A percentile compares a stretch with the other conserved stretches of the same genome.
These are phyloP conservation scores for Panagrolaimus sp. DNA, from an alignment of 1,140 invertebrate species.

Conservation along the genomic window DNA sequence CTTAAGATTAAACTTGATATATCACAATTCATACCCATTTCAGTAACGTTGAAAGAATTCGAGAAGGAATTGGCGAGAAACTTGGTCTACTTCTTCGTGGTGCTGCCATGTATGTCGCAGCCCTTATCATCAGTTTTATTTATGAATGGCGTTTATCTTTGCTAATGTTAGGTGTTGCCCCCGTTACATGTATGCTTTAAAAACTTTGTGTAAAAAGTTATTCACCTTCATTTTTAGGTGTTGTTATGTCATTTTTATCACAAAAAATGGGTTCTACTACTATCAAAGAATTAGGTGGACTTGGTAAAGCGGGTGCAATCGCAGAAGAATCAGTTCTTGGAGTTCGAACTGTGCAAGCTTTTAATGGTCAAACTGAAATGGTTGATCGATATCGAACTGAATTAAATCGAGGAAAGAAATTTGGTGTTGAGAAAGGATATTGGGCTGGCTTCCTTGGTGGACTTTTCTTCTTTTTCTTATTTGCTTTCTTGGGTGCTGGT, in stretches of 20 bases:
- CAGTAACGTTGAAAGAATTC: slow-evolving; percentile 77
- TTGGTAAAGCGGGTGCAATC: slow-evolving; percentile 32
- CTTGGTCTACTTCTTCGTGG: slow-evolving; percentile 70
- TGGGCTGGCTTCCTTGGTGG: slow-evolving; percentile 40
- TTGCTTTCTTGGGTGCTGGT: slow-evolving; percentile 26
- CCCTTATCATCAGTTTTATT: slow-evolving; percentile 28
- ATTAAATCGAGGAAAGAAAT: slow-evolving; percentile 25
- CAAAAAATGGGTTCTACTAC: slow-evolving; percentile 28
- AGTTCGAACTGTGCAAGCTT: slow-evolving; percentile 73
- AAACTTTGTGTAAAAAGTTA: slow-evolving; percentile 30
- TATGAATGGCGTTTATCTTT: slow-evolving; percentile 40
- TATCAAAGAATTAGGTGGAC: slow-evolving; percentile 22
- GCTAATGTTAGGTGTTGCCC: slow-evolving; percentile 34
- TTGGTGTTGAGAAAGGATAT: slow-evolving; percentile 31
- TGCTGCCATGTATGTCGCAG: slow-evolving; percentile 20
- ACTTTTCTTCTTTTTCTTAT: slow-evolving; percentile 40
- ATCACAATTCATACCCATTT: slow-evolving; percentile 9
- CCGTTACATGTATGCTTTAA: slow-evolving; percentile 22
- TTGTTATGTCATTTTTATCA: slow-evolving; percentile 2
- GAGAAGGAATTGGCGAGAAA: slow-evolving; percentile 83
- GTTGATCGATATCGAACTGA: slow-evolving; percentile 33
- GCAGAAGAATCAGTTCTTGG: slow-evolving; percentile 57
- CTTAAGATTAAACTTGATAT: too few relatives aligned
- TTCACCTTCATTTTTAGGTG: not conserved
- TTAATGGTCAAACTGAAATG: slow-evolving; percentile 72